phyloP scores from a whole-genome alignment of 2,888 invertebrate species.

The Sclerodermus sp. region DNA sequence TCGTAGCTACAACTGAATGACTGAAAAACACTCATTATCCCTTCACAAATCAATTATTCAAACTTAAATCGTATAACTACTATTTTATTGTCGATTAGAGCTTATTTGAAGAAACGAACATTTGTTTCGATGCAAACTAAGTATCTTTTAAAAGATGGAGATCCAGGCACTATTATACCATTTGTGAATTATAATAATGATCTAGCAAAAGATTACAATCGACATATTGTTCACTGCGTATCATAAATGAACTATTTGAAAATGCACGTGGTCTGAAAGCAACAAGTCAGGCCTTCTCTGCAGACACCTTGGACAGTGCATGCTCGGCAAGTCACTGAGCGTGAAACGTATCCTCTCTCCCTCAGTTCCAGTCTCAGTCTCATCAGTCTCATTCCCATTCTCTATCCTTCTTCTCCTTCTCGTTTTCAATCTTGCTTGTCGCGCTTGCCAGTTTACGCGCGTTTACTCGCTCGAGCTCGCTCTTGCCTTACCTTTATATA shows the following conservation, averaged over 20 bases:
- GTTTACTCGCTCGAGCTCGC: background rate
- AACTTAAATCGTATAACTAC: too few species aligned
- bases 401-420: background rate
- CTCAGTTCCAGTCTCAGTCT: background rate
- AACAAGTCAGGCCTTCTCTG: background rate
- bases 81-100: too few species aligned
- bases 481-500: background rate
- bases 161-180: too few species aligned
- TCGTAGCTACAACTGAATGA: too few species aligned
- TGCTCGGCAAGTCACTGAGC: conserved; percentile 6
- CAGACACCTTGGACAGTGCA: conserved; percentile 3
- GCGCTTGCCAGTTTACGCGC: background rate
- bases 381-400: background rate
- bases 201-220: too few species aligned
- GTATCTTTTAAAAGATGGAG: too few species aligned
- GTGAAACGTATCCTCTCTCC: conserved; percentile 6
- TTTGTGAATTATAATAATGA: too few species aligned
- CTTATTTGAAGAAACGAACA: too few species aligned
- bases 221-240: too few species aligned
- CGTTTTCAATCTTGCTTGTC: background rate
- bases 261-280: background rate
- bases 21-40: too few species aligned
- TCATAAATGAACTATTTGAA: background rate
- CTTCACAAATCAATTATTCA: too few species aligned
- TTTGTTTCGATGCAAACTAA: too few species aligned